Percentiles rank a stretch among this genome's conserved stretches.
Conservation (phyloP, 1,140 invertebrate genomes). For the Cherax destructor region DNA sequence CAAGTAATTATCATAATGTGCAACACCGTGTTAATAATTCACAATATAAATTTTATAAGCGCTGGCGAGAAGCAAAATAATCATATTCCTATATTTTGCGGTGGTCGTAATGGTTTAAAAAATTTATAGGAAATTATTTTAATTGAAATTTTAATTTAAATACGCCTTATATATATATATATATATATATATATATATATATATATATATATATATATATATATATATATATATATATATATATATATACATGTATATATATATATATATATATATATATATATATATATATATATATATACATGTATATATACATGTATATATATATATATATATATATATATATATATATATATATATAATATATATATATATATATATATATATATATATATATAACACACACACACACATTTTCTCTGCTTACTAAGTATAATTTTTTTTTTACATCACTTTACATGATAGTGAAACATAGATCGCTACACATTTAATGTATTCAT, state of each 20-base stretch:
- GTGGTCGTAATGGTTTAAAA: background rate
- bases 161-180: background rate
- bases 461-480: background rate
- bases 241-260: no score
- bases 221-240: no score
- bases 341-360: no score
- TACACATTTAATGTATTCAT: background rate
- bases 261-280: no score
- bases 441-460: background rate
- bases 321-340: no score
- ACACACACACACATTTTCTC: background rate
- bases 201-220: no score
- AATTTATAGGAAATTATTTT: background rate
- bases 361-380: no score
- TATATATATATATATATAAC: no score
- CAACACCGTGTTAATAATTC: background rate
- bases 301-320: no score
- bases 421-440: background rate
- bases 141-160: slow-evolving; percentile 9
- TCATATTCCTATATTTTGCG: background rate
- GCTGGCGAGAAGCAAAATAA: background rate
- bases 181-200: no score
- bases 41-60: background rate
- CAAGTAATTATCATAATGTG: background rate
- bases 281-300: no score